Conservation (phyloP, 2,888 invertebrate species). For the Achlya flavicornis region DNA sequence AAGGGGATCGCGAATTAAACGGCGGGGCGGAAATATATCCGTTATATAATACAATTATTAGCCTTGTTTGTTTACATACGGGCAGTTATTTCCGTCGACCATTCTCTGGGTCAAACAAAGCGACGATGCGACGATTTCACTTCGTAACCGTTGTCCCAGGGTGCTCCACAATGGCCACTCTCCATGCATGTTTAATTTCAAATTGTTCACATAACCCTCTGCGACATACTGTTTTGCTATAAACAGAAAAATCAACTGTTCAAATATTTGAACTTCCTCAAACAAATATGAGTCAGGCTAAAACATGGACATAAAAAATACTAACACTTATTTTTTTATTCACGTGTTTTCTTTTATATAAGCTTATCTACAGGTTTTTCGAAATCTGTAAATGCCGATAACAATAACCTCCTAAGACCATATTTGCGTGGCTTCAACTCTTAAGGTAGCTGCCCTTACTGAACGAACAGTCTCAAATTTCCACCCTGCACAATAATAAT, state of each 20-base stretch:
- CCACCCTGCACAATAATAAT: too few relatives aligned
- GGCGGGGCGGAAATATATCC: too few relatives aligned
- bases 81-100: neutral
- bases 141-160: constrained; percentile 13
- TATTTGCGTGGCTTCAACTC: too few relatives aligned
- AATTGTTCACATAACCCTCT: constrained; percentile 27
- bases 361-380: too few relatives aligned
- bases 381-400: too few relatives aligned
- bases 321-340: too few relatives aligned
- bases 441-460: too few relatives aligned
- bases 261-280: neutral
- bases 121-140: constrained; percentile 21
- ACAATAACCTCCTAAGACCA: neutral
- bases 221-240: neutral
- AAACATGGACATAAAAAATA: neutral
- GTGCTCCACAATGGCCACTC: constrained; percentile 24
- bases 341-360: too few relatives aligned
- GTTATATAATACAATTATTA: neutral
- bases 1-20: too few relatives aligned
- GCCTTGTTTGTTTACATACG: neutral
- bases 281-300: too few relatives aligned
- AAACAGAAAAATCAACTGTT: neutral
- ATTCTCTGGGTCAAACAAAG: constrained; percentile 1
- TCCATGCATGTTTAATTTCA: constrained; percentile 47
- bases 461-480: too few relatives aligned